These are phyloP conservation scores for Calliphora vomitoria DNA, from an alignment of 2,888 invertebrate species.

Conservation along the genomic window DNA sequence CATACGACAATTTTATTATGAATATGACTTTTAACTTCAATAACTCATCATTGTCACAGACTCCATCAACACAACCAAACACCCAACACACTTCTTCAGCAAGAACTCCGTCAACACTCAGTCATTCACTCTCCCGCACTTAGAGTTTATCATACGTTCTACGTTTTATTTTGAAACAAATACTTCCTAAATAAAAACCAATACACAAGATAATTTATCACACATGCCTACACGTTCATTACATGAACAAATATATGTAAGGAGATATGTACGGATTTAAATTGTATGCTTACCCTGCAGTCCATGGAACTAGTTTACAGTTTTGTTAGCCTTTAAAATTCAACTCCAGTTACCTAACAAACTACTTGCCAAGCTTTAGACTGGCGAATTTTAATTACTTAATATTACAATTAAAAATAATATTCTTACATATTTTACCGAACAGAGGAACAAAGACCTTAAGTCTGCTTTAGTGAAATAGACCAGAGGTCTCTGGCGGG, in stretches of 20 bases:
- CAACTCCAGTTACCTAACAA: too few relatives aligned
- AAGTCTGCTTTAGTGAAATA: too few relatives aligned
- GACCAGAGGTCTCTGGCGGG: too few relatives aligned
- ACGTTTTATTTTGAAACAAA: constrained; percentile 55
- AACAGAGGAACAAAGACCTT: too few relatives aligned
- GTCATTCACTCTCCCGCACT: constrained; percentile 3
- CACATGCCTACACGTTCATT: constrained; percentile 81
- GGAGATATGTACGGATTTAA: background rate
- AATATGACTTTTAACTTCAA: constrained; percentile 73
- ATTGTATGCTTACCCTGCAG: constrained; percentile 8
- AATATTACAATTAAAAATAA: too few relatives aligned
- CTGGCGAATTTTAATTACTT: too few relatives aligned
- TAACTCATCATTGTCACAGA: constrained; percentile 70
- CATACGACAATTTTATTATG: constrained; percentile 67
- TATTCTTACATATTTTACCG: too few relatives aligned
- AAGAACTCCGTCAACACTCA: constrained; percentile 66
- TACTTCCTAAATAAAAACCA: constrained; percentile 66
- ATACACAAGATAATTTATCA: constrained; percentile 80
- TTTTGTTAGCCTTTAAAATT: too few relatives aligned
- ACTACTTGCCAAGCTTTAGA: too few relatives aligned
- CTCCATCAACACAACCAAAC: constrained; percentile 52
- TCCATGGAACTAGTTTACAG: background rate
- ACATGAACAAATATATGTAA: constrained; percentile 41
- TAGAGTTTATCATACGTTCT: constrained; percentile 8
- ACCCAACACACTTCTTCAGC: constrained; percentile 25